Percentiles rank a stretch among this genome's conserved stretches.
Conservation (phyloP, 2,113 vertebrate genomes). For the Phalacrocorax aristotelis region DNA sequence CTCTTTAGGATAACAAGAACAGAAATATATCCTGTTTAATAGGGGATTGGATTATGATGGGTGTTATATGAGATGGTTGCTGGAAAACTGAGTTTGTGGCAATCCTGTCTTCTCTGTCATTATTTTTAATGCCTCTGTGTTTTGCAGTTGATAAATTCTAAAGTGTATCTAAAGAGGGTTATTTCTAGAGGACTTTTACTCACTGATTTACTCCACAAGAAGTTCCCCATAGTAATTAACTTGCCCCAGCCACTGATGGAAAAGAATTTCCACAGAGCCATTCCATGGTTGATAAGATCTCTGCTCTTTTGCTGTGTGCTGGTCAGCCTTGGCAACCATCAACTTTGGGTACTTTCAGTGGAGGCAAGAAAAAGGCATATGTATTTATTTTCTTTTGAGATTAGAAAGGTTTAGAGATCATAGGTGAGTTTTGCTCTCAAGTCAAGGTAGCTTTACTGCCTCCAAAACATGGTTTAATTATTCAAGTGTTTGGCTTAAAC, state of each 20-base stretch:
- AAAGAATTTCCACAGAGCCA: neutral
- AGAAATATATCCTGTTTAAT: neutral
- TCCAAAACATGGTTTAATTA: neutral
- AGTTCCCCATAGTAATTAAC: neutral
- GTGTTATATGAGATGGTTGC: neutral
- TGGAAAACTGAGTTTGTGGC: neutral
- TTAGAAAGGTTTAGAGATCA: neutral
- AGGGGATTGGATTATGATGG: fast-evolving
- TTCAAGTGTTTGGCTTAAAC: neutral
- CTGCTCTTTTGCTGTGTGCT: neutral
- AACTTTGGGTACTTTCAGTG: neutral
- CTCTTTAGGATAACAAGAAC: neutral
- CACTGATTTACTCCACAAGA: neutral
- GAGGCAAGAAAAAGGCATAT: neutral
- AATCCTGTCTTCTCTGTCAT: neutral
- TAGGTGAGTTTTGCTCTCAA: neutral
- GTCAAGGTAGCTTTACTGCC: neutral
- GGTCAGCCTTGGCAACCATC: neutral
- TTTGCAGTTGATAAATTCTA: neutral
- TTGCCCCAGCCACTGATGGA: neutral
- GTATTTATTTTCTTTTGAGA: neutral
- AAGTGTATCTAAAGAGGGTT: neutral
- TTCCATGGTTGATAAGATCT: neutral
- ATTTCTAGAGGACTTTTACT: neutral
- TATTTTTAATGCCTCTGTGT: neutral